A percentile compares a stretch with the other conserved stretches of the same genome.
Conservation (phyloP, 2,888 invertebrate genomes). For the Synanthedon tipuliformis region DNA sequence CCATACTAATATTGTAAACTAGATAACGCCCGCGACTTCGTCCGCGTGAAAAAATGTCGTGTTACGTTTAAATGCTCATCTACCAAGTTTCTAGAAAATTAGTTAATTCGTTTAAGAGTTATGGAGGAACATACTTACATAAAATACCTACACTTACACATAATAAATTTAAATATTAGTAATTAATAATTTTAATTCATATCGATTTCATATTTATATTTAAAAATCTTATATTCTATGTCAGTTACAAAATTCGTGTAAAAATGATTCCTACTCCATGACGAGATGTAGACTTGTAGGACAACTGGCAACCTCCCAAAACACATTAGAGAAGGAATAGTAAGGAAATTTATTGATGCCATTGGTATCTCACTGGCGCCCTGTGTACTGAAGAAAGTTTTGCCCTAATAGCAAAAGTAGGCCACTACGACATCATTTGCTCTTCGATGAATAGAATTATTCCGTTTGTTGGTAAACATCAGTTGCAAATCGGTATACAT, state of each 20-base stretch:
- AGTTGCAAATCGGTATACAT: not conserved
- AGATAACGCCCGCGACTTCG: too few species aligned
- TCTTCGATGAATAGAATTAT: not conserved
- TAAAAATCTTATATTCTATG: not conserved
- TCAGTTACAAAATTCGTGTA: not conserved
- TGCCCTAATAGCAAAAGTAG: not conserved
- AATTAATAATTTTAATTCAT: too few species aligned
- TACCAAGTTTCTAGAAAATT: too few species aligned
- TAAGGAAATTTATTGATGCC: slow-evolving; percentile 23
- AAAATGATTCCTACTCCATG: not conserved
- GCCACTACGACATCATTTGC: not conserved
- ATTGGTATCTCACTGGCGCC: not conserved
- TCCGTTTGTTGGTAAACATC: not conserved
- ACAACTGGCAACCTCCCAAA: slow-evolving; percentile 13
- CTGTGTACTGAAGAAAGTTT: not conserved
- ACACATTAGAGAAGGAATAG: slow-evolving; percentile 23
- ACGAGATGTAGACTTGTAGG: not conserved
- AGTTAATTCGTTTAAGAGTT: too few species aligned
- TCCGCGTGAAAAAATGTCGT: too few species aligned
- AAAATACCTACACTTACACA: too few species aligned
- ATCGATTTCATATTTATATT: too few species aligned
- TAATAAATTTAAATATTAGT: too few species aligned
- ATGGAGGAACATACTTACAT: too few species aligned
- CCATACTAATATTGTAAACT: too few species aligned
- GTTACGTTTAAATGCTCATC: too few species aligned